A percentile compares a stretch with the other conserved stretches of the same genome.
These are phyloP conservation scores for Phycodurus eques DNA, from an alignment of 2,113 vertebrate genomes.

Conservation along the genomic window DNA sequence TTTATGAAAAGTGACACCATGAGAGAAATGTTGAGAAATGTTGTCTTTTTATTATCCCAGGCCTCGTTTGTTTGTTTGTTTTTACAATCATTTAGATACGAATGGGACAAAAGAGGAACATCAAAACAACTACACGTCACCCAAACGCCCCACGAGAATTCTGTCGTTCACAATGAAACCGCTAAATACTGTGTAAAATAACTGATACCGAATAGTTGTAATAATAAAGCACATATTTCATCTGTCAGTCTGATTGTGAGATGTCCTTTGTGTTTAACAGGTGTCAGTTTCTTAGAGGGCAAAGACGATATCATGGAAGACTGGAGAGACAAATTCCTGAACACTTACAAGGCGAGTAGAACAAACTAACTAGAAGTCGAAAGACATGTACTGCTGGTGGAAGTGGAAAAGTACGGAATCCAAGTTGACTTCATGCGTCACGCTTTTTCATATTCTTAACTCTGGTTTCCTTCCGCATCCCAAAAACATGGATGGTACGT, in stretches of 20 bases:
- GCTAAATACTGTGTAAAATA: neutral
- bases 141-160: neutral
- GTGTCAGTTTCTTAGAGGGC: conserved; percentile 83
- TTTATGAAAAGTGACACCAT: too few species aligned
- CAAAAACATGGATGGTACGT: too few species aligned
- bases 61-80: too few species aligned
- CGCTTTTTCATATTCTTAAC: too few species aligned
- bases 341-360: conserved; percentile 84
- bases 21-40: too few species aligned
- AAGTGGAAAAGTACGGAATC: neutral
- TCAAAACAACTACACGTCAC: neutral
- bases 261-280: conserved; percentile 51
- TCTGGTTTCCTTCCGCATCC: too few species aligned
- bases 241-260: neutral
- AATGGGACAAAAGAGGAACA: neutral
- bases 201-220: neutral
- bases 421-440: neutral
- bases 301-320: conserved; percentile 85
- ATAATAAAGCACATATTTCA: neutral
- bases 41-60: too few species aligned
- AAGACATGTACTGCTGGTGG: neutral
- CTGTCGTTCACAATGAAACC: neutral
- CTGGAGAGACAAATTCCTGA: conserved; percentile 86
- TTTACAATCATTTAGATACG: neutral
- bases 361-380: neutral